A percentile compares a stretch with the other conserved stretches of the same genome.
These are phyloP conservation scores for Polypedilum vanderplanki DNA, from an alignment of 1,140 invertebrate genomes.

Conservation along the genomic window DNA sequence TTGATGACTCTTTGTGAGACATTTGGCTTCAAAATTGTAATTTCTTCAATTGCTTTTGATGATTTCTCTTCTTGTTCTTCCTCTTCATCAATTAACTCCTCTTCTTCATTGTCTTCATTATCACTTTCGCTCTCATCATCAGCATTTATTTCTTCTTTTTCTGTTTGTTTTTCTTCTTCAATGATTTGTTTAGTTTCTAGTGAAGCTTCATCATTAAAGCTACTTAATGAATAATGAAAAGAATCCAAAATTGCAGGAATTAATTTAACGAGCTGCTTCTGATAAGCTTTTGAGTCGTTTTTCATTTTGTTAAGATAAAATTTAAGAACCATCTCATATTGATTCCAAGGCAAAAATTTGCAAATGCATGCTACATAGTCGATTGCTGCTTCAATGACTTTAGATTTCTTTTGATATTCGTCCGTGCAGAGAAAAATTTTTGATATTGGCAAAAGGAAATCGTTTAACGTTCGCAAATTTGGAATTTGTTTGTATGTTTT, in stretches of 20 bases:
- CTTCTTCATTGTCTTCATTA: conserved; percentile 36
- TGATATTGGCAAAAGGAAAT: conserved; percentile 79
- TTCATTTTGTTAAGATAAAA: conserved; percentile 71
- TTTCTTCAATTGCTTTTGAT: conserved; percentile 38
- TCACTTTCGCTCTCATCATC: conserved; percentile 35
- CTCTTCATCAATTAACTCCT: conserved; percentile 33
- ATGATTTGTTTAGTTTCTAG: background rate
- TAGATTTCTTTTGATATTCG: conserved; percentile 64
- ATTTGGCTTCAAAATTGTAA: conserved; percentile 55
- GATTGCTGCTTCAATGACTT: conserved; percentile 76
- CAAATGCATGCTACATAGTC: conserved; percentile 68
- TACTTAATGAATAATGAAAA: conserved; percentile 70
- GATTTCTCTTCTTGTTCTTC: conserved; percentile 41
- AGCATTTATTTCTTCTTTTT: conserved; percentile 32
- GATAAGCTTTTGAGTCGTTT: conserved; percentile 56
- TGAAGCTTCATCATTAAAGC: background rate
- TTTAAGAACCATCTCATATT: conserved; percentile 73
- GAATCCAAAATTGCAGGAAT: conserved; percentile 77
- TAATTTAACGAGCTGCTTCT: conserved; percentile 75
- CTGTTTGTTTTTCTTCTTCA: conserved; percentile 33
- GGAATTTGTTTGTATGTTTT: conserved; percentile 52
- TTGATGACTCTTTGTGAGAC: conserved; percentile 66
- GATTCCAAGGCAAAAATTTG: conserved; percentile 73
- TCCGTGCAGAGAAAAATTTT: conserved; percentile 73
- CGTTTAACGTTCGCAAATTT: conserved; percentile 62